Evolutionary conservation across 1,140 invertebrate genomes (phyloP), one percentile per base, ranked within the genome.

Genomic region (Acromyrmex echinatior): DNA sequence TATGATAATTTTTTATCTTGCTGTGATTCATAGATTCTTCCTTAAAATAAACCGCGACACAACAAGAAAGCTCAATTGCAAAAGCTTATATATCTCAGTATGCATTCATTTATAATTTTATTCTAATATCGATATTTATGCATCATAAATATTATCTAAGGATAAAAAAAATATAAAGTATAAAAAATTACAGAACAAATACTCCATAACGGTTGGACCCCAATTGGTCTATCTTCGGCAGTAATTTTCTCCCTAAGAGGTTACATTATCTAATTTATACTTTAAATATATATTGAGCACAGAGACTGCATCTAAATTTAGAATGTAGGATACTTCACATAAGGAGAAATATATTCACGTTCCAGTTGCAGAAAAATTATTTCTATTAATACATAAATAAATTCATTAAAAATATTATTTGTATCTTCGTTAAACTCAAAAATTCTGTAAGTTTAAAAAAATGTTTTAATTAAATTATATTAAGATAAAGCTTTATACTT

Each of bases 201-300:
- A 84, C 58, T 62, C 25, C 68, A 51, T 56, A 49, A n/a, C 16
- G 14, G 9, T 12, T n/a, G 39, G 71, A 58, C 53, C 62, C 56
- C 71, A 25, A 63, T 87, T 28, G 58, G 58, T 56, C 80, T 87
- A 90, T 88, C 76, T 85, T 90, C 49, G 63, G 86, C 66, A 80
- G 73, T 66, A 90, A 90, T 90, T 90, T 90, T 91, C 87, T 91
- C 87, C 88, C 56, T 81, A 68, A 88, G 73, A 87, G 78, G 81
- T 80, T 63, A 80, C 76, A 90, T 90, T 91, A 91, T 91, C 90
- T 88, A 91, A 91, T 91, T 79, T 90, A 88, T 81, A 87, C 66
- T 80, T 80, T 91, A 66, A 88, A 84, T 80, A 87, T 70, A 87
- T 35, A 79, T 85, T 66, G 56, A 89, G 74, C 71, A 76, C 60